Evolutionary conservation across 1,140 invertebrate species (phyloP).

Genomic region (Drosophila sproati): DNA sequence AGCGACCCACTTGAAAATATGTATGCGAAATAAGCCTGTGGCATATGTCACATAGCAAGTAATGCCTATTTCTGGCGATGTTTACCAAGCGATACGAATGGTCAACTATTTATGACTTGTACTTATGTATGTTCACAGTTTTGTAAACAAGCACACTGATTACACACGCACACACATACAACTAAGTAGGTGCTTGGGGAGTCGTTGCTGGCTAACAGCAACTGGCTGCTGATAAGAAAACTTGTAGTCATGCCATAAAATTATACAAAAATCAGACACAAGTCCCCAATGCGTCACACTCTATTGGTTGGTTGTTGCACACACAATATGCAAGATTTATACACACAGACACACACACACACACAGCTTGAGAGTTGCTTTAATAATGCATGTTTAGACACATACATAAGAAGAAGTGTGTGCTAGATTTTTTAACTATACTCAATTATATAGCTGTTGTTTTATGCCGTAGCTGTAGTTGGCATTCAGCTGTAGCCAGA

Average conservation of each 20-base stretch:
- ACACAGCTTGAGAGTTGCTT: background rate
- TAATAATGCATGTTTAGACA: slow-evolving; percentile 13
- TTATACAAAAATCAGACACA: background rate
- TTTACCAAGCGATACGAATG: slow-evolving; percentile 19
- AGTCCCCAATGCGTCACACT: slow-evolving; percentile 34
- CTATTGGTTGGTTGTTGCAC: slow-evolving; percentile 23
- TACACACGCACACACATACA: slow-evolving; percentile 28
- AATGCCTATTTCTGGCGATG: slow-evolving; percentile 68
- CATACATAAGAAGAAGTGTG: background rate
- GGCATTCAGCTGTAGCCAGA: slow-evolving; percentile 1
- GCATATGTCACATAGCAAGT: slow-evolving; percentile 39
- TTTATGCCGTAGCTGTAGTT: background rate
- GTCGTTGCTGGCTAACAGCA: slow-evolving; percentile 1
- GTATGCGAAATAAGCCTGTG: background rate
- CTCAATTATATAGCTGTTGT: slow-evolving; percentile 13
- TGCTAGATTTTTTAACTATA: background rate
- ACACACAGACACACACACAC: slow-evolving; percentile 29
- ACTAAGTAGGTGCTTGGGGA: slow-evolving; percentile 20
- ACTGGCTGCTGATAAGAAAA: slow-evolving; percentile 15
- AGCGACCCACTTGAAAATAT: background rate
- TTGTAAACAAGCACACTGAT: slow-evolving; percentile 64
- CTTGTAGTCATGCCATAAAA: slow-evolving; percentile 1
- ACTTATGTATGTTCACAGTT: slow-evolving; percentile 58
- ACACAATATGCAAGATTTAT: slow-evolving; percentile 19
- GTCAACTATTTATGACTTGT: slow-evolving; percentile 47